These are phyloP conservation scores for Tiliqua scincoides DNA, from an alignment of 2,113 vertebrate genomes.

Conservation along the genomic window DNA sequence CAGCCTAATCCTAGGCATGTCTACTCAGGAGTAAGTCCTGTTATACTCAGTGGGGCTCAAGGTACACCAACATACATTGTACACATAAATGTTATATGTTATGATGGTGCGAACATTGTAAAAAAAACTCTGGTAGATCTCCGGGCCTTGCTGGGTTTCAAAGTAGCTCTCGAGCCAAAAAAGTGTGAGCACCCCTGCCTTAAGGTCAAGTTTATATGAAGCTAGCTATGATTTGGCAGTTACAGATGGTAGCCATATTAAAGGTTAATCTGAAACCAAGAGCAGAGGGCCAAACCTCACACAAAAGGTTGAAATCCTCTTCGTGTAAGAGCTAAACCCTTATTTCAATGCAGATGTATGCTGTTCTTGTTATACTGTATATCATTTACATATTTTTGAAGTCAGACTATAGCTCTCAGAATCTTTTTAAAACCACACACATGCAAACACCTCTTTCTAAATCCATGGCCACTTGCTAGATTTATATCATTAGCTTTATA, in stretches of 20 bases:
- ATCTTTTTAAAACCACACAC: not conserved
- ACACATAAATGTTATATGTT: too few relatives aligned
- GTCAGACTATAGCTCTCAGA: not conserved
- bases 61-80: too few relatives aligned
- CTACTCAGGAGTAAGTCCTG: too few relatives aligned
- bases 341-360: conserved; percentile 26
- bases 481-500: not conserved
- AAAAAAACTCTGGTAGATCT: too few relatives aligned
- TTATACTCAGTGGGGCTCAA: too few relatives aligned
- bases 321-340: not conserved
- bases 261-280: conserved; percentile 3
- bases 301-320: not conserved
- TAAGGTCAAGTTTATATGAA: not conserved
- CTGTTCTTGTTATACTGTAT: not conserved
- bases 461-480: not conserved
- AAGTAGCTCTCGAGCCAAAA: too few relatives aligned
- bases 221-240: not conserved
- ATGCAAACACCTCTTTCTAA: not conserved
- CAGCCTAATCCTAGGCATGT: too few relatives aligned
- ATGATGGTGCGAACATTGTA: too few relatives aligned
- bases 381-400: not conserved
- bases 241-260: not conserved
- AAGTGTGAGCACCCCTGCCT: too few relatives aligned
- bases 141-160: too few relatives aligned
- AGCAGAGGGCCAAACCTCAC: not conserved